Conservation (phyloP, 2,797 vertebrate species). For the Crenuchus spilurus region DNA sequence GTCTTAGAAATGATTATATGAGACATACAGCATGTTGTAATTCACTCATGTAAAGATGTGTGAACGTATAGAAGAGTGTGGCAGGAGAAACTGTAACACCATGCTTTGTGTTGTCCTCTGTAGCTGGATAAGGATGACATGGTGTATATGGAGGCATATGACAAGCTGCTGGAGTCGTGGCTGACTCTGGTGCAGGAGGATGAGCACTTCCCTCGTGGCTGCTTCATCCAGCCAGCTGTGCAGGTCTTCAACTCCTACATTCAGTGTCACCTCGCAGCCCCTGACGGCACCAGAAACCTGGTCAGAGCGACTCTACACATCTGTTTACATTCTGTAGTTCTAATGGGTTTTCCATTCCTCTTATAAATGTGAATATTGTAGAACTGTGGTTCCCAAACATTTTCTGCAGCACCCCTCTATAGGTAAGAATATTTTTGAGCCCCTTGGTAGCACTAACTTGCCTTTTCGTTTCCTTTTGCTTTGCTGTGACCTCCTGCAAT, state of each 20-base stretch:
- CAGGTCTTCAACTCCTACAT: conserved; percentile 99
- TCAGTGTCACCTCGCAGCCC: conserved; percentile 96
- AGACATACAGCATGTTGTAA: no score
- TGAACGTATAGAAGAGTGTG: not conserved
- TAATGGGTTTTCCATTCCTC: not conserved
- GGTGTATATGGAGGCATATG: conserved; percentile 99
- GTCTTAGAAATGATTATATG: no score
- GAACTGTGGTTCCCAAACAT: not conserved
- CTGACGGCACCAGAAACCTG: conserved; percentile 97
- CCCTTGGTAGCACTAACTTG: no score
- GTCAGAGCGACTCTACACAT: conserved; percentile 73
- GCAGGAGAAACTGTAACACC: not conserved
- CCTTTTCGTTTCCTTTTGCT: no score
- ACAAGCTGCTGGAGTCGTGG: conserved; percentile 97
- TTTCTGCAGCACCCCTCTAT: no score
- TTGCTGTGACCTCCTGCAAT: no score
- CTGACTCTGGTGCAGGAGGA: conserved; percentile 95
- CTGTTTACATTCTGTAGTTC: not conserved
- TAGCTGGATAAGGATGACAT: conserved; percentile 98
- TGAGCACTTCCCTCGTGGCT: conserved; percentile 96
- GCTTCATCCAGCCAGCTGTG: conserved; percentile 93
- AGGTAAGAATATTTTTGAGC: no score
- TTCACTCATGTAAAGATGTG: no score
- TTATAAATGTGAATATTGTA: not conserved
- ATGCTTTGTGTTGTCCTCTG: not conserved